A percentile compares a stretch with the other conserved stretches of the same genome.
These are phyloP conservation scores for Paracanthobrama guichenoti DNA, from an alignment of 2,113 vertebrate species.

Conservation along the genomic window DNA sequence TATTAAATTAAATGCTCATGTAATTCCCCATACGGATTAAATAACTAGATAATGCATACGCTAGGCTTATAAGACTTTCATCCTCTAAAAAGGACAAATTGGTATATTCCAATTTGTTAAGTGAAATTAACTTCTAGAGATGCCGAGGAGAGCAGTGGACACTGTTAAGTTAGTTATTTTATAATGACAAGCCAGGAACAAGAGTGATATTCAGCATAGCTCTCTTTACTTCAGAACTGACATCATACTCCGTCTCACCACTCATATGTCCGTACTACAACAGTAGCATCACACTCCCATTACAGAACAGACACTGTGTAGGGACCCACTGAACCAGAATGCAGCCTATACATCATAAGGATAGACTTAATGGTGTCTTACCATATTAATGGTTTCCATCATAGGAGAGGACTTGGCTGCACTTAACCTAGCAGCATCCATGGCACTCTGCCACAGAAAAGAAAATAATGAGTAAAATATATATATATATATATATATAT, in stretches of 20 bases:
- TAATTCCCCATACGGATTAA: background rate
- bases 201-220: no score
- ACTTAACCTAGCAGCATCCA: slow-evolving; percentile 95
- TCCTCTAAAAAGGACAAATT: background rate
- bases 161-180: no score
- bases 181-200: no score
- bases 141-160: no score
- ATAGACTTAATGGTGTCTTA: slow-evolving; percentile 62
- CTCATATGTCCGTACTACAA: no score
- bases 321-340: background rate
- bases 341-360: background rate
- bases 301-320: no score
- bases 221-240: no score
- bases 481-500: no score
- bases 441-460: slow-evolving; percentile 77
- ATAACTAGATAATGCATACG: background rate
- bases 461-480: background rate
- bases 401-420: slow-evolving; percentile 97
- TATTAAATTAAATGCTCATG: background rate
- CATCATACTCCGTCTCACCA: no score
- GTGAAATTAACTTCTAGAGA: background rate
- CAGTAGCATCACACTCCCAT: no score
- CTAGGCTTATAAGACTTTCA: background rate
- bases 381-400: slow-evolving; percentile 99
- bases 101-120: no score